These are phyloP conservation scores for Xenopus laevis DNA, from an alignment of 2,113 vertebrate species.

Conservation along the genomic window DNA sequence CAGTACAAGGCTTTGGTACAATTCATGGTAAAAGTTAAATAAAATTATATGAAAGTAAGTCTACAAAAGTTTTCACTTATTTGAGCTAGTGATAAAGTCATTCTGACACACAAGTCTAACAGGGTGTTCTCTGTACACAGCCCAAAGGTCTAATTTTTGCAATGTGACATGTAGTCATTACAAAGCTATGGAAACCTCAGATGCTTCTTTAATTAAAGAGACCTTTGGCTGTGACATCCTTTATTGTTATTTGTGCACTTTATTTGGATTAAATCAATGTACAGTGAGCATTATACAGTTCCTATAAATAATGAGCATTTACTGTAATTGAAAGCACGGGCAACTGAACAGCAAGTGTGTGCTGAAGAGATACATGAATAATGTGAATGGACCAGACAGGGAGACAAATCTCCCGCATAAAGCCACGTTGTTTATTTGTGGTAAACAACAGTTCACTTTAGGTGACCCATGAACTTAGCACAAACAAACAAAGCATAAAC, in stretches of 20 bases:
- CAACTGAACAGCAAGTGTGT: too few species aligned
- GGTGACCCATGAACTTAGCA: too few species aligned
- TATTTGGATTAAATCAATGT: constrained; percentile 10
- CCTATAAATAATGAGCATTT: neutral
- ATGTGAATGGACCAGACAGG: too few species aligned
- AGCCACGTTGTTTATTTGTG: too few species aligned
- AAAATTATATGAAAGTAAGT: neutral
- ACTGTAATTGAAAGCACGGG: too few species aligned
- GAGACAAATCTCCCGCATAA: too few species aligned
- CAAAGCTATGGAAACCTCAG: constrained; percentile 12
- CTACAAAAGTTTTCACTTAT: neutral
- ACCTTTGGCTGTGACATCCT: neutral
- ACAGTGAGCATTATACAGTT: constrained; percentile 10
- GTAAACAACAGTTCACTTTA: too few species aligned
- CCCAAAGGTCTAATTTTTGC: constrained; percentile 1
- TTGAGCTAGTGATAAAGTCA: constrained; percentile 13
- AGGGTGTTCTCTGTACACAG: neutral
- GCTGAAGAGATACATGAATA: too few species aligned
- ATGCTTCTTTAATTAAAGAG: constrained; percentile 14
- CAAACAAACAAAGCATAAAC: too few species aligned
- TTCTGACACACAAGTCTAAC: neutral
- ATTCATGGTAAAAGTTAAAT: neutral
- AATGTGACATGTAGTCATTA: constrained; percentile 21
- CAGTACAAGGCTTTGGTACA: neutral
- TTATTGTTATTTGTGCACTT: neutral